Percentiles rank a stretch among this genome's conserved stretches.
Evolutionary conservation across 37 sponge, comb jelly and placozoan species (phyloP).

Genomic region (Cliona cf. orientalis): DNA sequence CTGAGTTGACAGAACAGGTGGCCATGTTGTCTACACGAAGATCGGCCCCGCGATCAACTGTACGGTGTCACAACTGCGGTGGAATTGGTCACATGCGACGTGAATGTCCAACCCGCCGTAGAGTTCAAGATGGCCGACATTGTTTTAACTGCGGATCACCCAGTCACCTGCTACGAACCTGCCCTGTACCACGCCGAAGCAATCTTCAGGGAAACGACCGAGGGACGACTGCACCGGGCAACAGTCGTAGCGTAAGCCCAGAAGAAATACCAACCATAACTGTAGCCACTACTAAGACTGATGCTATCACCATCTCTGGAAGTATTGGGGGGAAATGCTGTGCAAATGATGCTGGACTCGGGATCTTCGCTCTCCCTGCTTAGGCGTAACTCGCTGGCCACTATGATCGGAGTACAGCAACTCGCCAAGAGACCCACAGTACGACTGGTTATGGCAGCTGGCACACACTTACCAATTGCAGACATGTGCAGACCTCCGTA

Average conservation of each 20-base stretch:
- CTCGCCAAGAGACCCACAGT: not conserved
- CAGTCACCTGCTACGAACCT: slow-evolving; percentile 19
- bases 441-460: slow-evolving; percentile 51
- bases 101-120: slow-evolving; percentile 20
- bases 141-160: slow-evolving; percentile 18
- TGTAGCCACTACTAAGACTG: slow-evolving; percentile 15
- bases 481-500: not conserved
- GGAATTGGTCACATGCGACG: slow-evolving; percentile 23
- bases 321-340: slow-evolving; percentile 7
- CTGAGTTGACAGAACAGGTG: slow-evolving; percentile 42
- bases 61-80: slow-evolving; percentile 23
- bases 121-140: too few relatives aligned
- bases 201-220: slow-evolving; percentile 54
- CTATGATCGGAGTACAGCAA: too few relatives aligned
- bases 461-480: slow-evolving; percentile 35
- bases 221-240: slow-evolving; percentile 42
- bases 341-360: slow-evolving; percentile 54
- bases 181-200: too few relatives aligned
- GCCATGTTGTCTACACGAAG: slow-evolving; percentile 30
- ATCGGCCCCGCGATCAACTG: too few relatives aligned
- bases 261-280: not conserved
- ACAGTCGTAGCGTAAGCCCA: slow-evolving; percentile 20
- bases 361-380: slow-evolving; percentile 48
- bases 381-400: too few relatives aligned
- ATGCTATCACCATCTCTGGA: not conserved